Evolutionary conservation across 2,888 invertebrate genomes (phyloP), one percentile per base, ranked within the genome.

Genomic region (Gerris lacustris): DNA sequence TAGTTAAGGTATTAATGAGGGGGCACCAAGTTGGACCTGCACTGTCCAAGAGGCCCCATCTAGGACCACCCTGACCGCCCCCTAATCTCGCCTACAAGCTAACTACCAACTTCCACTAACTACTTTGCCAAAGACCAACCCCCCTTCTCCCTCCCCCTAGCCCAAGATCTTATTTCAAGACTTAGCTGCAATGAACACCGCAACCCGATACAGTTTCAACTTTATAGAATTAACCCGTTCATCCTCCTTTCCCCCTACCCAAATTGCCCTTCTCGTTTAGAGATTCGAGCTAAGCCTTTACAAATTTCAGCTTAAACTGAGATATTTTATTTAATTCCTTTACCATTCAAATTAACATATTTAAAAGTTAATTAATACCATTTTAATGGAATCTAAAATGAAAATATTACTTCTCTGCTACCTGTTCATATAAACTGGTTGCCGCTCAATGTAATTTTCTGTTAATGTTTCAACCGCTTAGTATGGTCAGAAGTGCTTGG

Each of bases 1-100:
- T 55, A 55, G 55, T 55, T 55, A 55, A 55, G 55, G 55, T 55
- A 55, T 55, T 55, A 55, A 55, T 55, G 55, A 55, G 55, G 55
- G 55, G 55, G 15, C 55, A 11, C 55, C 55, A 55, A 55, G 55
- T 55, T 55, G 15, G 55, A 55, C 55, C 15, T 55, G 55, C 55
- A 55, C 11, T 55, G 55, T 55, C 55, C 55, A 55, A 55, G 55
- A 55, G 31, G 31, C 31, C 31, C 31, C 31, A 31, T 31, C 31
- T 31, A 31, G 31, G 31, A 31, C 31, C 31, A 31, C 31, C 31
- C 31, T 31, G 31, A 31, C 31, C 31, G 31, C 55, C 55, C 15
- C 15, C 55, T 55, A 55, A 55, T 55, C 55, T 55, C 15, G 55
- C 9, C 55, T 55, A 55, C 55, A 55, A 55, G 55, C 55, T 31